phyloP scores from a whole-genome alignment of 2,888 invertebrate species.

The Syrphus vitripennis region DNA sequence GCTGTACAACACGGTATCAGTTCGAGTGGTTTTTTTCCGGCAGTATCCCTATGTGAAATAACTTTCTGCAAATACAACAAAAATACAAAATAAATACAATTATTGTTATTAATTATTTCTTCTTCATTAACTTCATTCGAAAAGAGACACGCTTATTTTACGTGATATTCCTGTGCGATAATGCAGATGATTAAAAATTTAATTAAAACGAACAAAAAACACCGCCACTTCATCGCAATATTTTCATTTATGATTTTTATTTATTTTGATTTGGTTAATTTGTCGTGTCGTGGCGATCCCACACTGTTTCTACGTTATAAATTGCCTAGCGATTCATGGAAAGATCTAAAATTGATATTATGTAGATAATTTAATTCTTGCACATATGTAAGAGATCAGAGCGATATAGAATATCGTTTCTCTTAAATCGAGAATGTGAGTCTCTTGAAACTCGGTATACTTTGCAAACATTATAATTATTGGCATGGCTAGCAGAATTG shows the following conservation, averaged over 20 bases:
- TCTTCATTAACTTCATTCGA: not conserved
- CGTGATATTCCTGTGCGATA: conserved; percentile 37
- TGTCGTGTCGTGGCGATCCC: not conserved
- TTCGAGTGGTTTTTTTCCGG: conserved; percentile 83
- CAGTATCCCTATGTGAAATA: conserved; percentile 83
- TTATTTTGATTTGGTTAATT: not conserved
- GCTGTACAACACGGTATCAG: conserved; percentile 94
- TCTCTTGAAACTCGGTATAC: not conserved
- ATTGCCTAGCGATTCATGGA: not conserved
- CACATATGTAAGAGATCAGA: not conserved
- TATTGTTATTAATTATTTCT: conserved; percentile 44
- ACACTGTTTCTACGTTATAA: not conserved
- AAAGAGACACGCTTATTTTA: conserved; percentile 27
- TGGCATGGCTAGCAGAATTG: not conserved
- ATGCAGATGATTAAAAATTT: conserved; percentile 8
- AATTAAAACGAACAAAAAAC: not conserved
- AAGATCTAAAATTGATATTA: too few relatives aligned
- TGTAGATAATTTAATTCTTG: not conserved
- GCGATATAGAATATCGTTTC: not conserved
- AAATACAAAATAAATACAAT: not conserved
- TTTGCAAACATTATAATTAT: not conserved
- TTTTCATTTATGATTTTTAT: not conserved
- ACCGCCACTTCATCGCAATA: conserved; percentile 25
- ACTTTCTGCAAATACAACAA: conserved; percentile 85
- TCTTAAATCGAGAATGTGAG: not conserved